Conservation (phyloP, 1,140 invertebrate genomes). For the Micrasema minimum region DNA sequence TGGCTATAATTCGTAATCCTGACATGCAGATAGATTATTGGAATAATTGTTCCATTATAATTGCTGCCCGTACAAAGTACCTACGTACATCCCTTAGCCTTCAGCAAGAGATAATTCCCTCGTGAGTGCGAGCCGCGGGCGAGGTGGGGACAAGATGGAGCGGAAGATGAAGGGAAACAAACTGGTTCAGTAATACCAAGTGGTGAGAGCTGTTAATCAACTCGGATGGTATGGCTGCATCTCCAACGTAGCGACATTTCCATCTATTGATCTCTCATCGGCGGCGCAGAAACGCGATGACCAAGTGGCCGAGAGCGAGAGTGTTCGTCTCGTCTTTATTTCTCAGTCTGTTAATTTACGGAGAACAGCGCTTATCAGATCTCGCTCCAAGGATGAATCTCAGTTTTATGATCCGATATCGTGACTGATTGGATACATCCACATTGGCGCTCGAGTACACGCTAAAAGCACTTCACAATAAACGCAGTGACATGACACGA, state of each 20-base stretch:
- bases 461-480: too few relatives aligned
- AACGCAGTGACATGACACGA: too few relatives aligned
- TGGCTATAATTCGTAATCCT: constrained; percentile 12
- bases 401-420: constrained; percentile 15
- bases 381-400: not conserved
- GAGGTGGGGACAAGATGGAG: constrained; percentile 5
- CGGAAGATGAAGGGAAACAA: constrained; percentile 36
- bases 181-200: constrained; percentile 27
- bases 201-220: constrained; percentile 27
- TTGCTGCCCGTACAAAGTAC: constrained; percentile 30
- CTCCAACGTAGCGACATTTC: constrained; percentile 11
- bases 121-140: not conserved
- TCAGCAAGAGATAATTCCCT: constrained; percentile 26
- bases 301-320: constrained; percentile 3
- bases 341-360: constrained; percentile 4
- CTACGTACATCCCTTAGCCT: constrained; percentile 14
- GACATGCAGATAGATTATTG: constrained; percentile 26
- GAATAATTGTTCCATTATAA: constrained; percentile 41
- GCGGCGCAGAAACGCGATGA: not conserved
- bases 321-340: constrained; percentile 13
- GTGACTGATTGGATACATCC: not conserved
- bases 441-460: not conserved
- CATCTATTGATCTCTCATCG: constrained; percentile 19
- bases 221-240: not conserved
- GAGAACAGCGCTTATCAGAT: not conserved